Percentiles rank a stretch among this genome's conserved stretches.
Evolutionary conservation across 1,140 invertebrate genomes (phyloP).

Genomic region (Euwallacea fornicatus): DNA sequence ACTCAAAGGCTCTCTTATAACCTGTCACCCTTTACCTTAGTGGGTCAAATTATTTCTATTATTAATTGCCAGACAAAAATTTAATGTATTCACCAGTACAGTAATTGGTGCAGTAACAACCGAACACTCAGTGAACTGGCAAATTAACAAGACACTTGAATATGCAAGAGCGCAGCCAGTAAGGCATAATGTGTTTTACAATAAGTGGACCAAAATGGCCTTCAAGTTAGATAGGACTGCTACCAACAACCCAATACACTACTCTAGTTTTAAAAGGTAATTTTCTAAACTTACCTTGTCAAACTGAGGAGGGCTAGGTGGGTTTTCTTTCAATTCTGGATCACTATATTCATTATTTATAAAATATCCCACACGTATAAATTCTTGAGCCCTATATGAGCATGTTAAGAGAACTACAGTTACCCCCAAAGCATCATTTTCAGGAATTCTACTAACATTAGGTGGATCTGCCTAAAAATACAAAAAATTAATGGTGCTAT

Average conservation of each 20-base stretch:
- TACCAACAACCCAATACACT: not conserved
- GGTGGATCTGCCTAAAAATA: slow-evolving; percentile 86
- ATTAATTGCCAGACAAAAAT: too few relatives aligned
- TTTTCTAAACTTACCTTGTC: slow-evolving; percentile 70
- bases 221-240: too few relatives aligned
- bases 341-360: slow-evolving; percentile 98
- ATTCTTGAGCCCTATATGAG: slow-evolving; percentile 90
- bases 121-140: too few relatives aligned
- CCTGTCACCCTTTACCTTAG: too few relatives aligned
- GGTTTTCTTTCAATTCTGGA: slow-evolving; percentile 91
- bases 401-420: slow-evolving; percentile 96
- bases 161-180: too few relatives aligned
- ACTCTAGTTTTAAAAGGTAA: not conserved
- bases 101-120: too few relatives aligned
- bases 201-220: too few relatives aligned
- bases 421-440: slow-evolving; percentile 94
- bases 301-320: slow-evolving; percentile 87
- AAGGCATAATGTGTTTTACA: too few relatives aligned
- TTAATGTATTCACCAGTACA: too few relatives aligned
- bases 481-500: slow-evolving; percentile 3
- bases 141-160: too few relatives aligned
- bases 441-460: slow-evolving; percentile 89
- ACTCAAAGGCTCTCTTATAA: too few relatives aligned
- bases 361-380: slow-evolving; percentile 97
- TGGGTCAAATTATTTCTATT: too few relatives aligned